Evolutionary conservation across 1,140 invertebrate species (phyloP), one percentile per base, ranked within the genome.

Genomic region (Lysiphlebus fabarum): DNA sequence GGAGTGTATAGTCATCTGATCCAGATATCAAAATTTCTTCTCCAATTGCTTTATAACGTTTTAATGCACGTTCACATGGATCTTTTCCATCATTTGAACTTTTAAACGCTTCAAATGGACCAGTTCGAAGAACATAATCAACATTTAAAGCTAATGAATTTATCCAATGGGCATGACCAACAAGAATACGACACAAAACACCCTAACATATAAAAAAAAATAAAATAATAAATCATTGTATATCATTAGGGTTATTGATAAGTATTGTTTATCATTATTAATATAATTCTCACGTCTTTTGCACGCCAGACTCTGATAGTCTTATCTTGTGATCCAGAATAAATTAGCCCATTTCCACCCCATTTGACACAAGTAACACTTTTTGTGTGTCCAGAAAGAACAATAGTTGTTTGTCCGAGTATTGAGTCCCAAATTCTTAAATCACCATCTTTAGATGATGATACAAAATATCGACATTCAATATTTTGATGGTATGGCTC

Each of bases 121-220:
- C 95, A 17, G 93, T 97, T 69, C 95, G 83, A 51, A 99, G 78
- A 3, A 94, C 90, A 78, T 99, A 99, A 76, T 99, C 98, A 47
- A 95, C 98, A 75, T 90, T 99, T 7, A 99, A 76, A 1, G 98
- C 92, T 67, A 99, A 80, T 34, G 91, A 95, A 71, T 99, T 99
- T 0, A 99, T 95, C 97, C 98, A 99, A 80, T 99, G 98, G 4
- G 89, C 96, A 82, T 99, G 98, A 7, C 96, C 95, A 78, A 94
- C 86, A 56, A 99, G 82, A 40, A 91, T 95, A 62, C 95, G 85
- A 74, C 93, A 98, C 36, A 99, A 76, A 38, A 93, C 83, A 51
- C 97, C 92, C 87, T 82, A 56, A 57, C 69, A 68, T 53, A 56
- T 54, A 45, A 36, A 12, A 41, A 37, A 59, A 48, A 59, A 42